phyloP scores from a whole-genome alignment of 30 jellyfish, hydroid and myxozoan genomes.

The Aurelia aurita region DNA sequence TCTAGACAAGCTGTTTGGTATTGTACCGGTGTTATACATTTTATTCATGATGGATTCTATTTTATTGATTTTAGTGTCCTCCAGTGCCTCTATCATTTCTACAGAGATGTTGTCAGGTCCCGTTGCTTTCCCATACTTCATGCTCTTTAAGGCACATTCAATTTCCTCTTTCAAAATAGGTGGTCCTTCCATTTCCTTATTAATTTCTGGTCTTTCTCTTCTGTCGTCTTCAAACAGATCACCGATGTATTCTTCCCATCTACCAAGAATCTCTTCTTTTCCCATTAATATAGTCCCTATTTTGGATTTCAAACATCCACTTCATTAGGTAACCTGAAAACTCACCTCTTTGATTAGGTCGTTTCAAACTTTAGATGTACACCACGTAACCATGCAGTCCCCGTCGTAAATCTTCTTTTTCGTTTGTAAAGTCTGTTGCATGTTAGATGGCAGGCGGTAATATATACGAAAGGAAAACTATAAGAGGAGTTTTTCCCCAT shows the following conservation, averaged over 20 bases:
- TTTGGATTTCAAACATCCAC: too few species aligned
- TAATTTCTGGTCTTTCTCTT: slow-evolving; percentile 5
- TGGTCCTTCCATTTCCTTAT: slow-evolving; percentile 10
- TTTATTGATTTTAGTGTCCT: slow-evolving; percentile 8
- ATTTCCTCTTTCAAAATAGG: slow-evolving; percentile 9
- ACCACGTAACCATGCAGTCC: too few species aligned
- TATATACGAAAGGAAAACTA: too few species aligned
- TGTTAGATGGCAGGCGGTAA: too few species aligned
- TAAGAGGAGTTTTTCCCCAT: too few species aligned
- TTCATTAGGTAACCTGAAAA: too few species aligned
- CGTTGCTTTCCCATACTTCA: slow-evolving; percentile 10
- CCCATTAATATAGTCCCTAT: slow-evolving; percentile 11
- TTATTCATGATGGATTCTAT: background rate
- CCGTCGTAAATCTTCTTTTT: too few species aligned
- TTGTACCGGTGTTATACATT: background rate
- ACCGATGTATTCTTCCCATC: slow-evolving; percentile 15
- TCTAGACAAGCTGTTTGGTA: slow-evolving; percentile 17
- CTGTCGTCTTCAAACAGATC: slow-evolving; percentile 12
- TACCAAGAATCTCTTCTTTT: slow-evolving; percentile 16
- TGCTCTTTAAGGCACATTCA: slow-evolving; percentile 9
- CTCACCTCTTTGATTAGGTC: too few species aligned
- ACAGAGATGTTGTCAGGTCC: slow-evolving; percentile 26
- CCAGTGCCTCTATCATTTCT: slow-evolving; percentile 19
- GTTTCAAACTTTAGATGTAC: too few species aligned
- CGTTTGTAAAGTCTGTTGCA: too few species aligned